Percentiles rank a stretch among this genome's conserved stretches.
Evolutionary conservation across 2,797 vertebrate species (phyloP).

Genomic region (Siniperca scherzeri): DNA sequence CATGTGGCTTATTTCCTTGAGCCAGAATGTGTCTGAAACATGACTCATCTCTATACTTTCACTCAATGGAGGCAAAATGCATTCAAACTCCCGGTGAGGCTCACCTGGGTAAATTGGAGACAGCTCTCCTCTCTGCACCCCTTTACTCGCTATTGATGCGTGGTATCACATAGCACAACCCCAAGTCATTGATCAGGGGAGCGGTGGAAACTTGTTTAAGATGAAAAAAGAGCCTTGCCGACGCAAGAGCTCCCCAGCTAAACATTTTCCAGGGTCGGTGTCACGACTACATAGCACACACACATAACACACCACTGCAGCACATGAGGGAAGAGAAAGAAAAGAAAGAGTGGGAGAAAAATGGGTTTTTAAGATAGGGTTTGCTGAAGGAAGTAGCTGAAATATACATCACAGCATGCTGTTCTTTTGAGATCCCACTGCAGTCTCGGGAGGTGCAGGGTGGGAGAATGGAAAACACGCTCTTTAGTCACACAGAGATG

Average conservation of each 20-base stretch:
- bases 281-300: conserved; percentile 59
- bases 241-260: conserved; percentile 30
- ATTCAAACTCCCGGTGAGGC: conserved; percentile 44
- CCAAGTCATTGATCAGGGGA: conserved; percentile 60
- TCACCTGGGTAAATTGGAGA: conserved; percentile 44
- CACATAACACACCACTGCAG: conserved; percentile 28
- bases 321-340: conserved; percentile 26
- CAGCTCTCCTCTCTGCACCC: conserved; percentile 26
- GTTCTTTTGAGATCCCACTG: conserved; percentile 67
- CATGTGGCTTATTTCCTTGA: conserved; percentile 34
- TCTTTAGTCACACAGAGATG: conserved; percentile 78
- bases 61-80: conserved; percentile 36
- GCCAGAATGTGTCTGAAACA: conserved; percentile 29
- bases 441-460: conserved; percentile 72
- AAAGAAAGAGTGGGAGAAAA: conserved; percentile 21
- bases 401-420: conserved; percentile 83
- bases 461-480: conserved; percentile 74
- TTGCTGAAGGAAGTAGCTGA: conserved; percentile 72
- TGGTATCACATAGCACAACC: conserved; percentile 45
- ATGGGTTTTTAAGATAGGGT: conserved; percentile 46
- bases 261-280: conserved; percentile 59
- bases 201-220: conserved; percentile 54
- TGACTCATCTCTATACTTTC: conserved; percentile 51
- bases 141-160: conserved; percentile 53
- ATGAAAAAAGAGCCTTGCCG: conserved; percentile 30